Evolutionary conservation across 2,113 vertebrate species (phyloP).

Genomic region (Galemys pyrenaicus): DNA sequence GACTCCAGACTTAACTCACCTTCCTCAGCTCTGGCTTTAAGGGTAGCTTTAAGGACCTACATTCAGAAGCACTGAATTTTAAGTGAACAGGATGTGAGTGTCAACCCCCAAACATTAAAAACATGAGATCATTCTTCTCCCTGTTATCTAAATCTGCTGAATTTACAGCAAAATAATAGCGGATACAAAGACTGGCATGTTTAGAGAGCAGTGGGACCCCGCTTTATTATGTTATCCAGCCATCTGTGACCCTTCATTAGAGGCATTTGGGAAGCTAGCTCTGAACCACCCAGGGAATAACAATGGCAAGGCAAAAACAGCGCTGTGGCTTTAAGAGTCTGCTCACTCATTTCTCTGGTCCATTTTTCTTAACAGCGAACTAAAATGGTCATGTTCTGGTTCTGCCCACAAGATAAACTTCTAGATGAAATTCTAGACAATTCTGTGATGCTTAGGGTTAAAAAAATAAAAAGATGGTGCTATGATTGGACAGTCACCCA

Average conservation of each 20-base stretch:
- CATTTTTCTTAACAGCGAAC: conserved; percentile 25
- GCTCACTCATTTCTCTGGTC: neutral
- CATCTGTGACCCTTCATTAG: conserved; percentile 69
- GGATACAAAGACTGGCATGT: neutral
- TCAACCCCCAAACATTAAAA: conserved; percentile 37
- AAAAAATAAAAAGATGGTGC: neutral
- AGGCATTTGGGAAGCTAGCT: conserved; percentile 32
- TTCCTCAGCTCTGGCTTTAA: neutral
- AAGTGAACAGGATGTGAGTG: neutral
- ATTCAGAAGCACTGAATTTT: neutral
- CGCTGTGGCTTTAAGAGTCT: conserved; percentile 63
- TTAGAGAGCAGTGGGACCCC: neutral
- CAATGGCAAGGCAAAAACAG: conserved; percentile 35
- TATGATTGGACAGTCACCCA: neutral
- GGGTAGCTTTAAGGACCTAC: neutral
- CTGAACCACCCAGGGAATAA: conserved; percentile 2
- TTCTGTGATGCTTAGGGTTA: neutral
- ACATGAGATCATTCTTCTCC: neutral
- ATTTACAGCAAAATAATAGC: conserved; percentile 41
- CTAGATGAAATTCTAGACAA: neutral
- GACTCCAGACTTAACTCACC: neutral
- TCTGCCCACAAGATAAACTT: conserved; percentile 20
- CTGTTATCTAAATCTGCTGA: conserved; percentile 39
- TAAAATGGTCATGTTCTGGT: conserved; percentile 7
- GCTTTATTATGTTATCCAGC: conserved; percentile 42